These are phyloP conservation scores for Colinus virginianus DNA, from an alignment of 2,113 vertebrate genomes.

Conservation along the genomic window DNA sequence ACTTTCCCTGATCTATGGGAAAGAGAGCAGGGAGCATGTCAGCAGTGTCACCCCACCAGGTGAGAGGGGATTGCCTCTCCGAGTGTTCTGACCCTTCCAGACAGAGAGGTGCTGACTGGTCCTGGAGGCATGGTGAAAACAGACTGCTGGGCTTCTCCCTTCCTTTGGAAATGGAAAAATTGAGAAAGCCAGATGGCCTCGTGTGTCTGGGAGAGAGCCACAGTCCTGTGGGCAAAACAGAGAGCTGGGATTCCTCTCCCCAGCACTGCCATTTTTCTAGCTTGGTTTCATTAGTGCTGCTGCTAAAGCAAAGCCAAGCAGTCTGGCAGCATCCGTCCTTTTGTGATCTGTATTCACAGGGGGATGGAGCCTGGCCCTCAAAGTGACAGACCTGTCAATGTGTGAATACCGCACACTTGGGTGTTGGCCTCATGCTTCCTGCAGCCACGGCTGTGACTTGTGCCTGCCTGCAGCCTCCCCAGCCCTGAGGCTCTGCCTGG, in stretches of 20 bases:
- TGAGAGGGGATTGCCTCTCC: neutral
- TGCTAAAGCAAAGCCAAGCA: neutral
- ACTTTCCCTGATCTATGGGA: neutral
- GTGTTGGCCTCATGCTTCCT: neutral
- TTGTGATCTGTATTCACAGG: accelerated
- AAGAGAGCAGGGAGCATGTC: neutral
- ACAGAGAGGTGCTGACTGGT: neutral
- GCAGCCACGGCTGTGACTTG: neutral
- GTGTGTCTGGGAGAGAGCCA: neutral
- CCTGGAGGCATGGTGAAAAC: neutral
- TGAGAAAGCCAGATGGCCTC: neutral
- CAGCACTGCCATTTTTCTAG: neutral
- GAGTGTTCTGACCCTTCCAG: neutral
- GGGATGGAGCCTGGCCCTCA: neutral
- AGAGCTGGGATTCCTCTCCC: neutral
- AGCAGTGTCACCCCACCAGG: neutral
- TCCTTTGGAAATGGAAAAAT: neutral
- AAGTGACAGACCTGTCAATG: neutral
- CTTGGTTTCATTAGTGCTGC: neutral
- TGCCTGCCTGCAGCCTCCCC: neutral
- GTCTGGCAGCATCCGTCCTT: slow-evolving; percentile 7
- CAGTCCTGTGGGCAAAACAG: neutral
- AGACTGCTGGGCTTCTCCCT: neutral
- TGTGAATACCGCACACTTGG: neutral
- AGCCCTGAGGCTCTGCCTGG: neutral